phyloP scores from a whole-genome alignment of 2,113 vertebrate genomes.

The Ctenomys sociabilis region DNA sequence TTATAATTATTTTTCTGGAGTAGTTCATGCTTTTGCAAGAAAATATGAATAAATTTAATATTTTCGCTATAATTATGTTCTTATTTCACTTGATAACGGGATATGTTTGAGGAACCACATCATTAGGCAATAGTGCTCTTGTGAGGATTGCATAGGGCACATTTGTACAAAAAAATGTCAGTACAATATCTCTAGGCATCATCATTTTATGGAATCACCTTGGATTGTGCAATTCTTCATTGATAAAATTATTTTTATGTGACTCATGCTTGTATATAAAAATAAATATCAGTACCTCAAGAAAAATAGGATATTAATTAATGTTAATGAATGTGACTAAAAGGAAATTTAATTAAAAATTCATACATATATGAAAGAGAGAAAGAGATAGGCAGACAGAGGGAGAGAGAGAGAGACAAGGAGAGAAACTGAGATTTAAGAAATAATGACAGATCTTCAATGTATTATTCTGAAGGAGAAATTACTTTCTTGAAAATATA shows the following conservation, averaged over 20 bases:
- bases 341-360: not conserved
- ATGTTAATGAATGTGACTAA: not conserved
- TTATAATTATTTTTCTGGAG: not conserved
- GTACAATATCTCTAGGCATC: not conserved
- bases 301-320: not conserved
- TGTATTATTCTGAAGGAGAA: not conserved
- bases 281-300: not conserved
- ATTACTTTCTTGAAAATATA: not conserved
- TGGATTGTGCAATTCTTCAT: not conserved
- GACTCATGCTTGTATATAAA: not conserved
- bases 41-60: not conserved
- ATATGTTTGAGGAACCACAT: not conserved
- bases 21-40: not conserved
- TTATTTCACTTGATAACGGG: too few species aligned
- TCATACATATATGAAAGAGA: not conserved
- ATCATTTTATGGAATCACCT: too few species aligned
- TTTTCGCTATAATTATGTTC: not conserved
- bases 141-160: not conserved
- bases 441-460: not conserved
- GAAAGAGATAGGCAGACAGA: not conserved
- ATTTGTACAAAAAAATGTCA: not conserved
- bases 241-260: too few species aligned
- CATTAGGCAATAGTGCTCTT: not conserved
- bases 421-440: not conserved
- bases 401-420: not conserved